Conservation (phyloP, 2,888 invertebrate species). For the Acanthopleura granulata region DNA sequence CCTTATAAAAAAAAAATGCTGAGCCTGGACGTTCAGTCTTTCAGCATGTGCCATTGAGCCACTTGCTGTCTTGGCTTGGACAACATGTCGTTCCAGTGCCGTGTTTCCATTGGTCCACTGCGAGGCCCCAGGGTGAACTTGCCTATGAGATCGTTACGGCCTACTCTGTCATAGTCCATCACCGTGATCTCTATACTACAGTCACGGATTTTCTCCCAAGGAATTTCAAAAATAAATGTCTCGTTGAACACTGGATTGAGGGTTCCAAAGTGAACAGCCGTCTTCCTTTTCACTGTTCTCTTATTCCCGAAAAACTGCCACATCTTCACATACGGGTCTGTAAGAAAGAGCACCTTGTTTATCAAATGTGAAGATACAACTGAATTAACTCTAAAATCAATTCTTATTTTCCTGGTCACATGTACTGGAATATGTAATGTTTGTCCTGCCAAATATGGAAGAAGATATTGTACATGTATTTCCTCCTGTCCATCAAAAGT, state of each 20-base stretch:
- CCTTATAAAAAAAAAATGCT: not conserved
- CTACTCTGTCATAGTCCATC: slow-evolving; percentile 98
- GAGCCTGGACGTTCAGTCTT: slow-evolving; percentile 68
- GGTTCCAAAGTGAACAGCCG: slow-evolving; percentile 78
- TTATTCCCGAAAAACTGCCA: slow-evolving; percentile 97
- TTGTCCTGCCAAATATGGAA: no score
- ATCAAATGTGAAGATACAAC: no score
- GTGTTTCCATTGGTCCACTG: slow-evolving; percentile 95
- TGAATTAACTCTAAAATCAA: no score
- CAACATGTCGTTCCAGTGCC: slow-evolving; percentile 99
- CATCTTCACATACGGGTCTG: slow-evolving; percentile 98
- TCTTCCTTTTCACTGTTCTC: slow-evolving; percentile 95
- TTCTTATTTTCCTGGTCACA: no score
- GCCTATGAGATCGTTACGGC: slow-evolving; percentile 93
- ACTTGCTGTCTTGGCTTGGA: slow-evolving; percentile 96
- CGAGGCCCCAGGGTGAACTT: slow-evolving; percentile 70
- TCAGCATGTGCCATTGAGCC: slow-evolving; percentile 96
- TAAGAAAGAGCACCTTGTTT: slow-evolving; percentile 49
- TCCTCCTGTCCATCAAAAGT: no score
- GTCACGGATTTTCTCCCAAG: slow-evolving; percentile 96
- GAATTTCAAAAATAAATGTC: slow-evolving; percentile 94
- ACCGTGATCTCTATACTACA: slow-evolving; percentile 94
- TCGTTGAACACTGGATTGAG: slow-evolving; percentile 97
- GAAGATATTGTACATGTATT: no score
- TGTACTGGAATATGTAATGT: no score